These are phyloP conservation scores for Tachina lurida DNA, from an alignment of 2,888 invertebrate species.

Conservation along the genomic window DNA sequence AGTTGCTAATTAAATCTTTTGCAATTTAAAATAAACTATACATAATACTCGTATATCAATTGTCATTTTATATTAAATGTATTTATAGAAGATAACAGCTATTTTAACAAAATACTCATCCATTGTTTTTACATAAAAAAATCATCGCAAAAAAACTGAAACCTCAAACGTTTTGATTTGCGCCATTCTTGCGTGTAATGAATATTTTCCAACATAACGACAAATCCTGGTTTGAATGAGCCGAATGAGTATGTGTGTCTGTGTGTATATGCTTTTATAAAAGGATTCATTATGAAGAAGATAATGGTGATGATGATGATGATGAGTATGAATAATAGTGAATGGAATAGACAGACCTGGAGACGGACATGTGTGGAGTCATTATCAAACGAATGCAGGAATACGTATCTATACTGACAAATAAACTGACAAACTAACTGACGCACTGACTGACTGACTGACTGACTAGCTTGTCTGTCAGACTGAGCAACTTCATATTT, in stretches of 20 bases:
- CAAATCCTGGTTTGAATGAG: slow-evolving; percentile 50
- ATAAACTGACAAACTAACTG: slow-evolving; percentile 5
- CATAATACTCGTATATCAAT: too few relatives aligned
- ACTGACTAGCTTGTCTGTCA: slow-evolving; percentile 7
- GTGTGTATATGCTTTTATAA: slow-evolving; percentile 17
- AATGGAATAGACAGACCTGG: slow-evolving; percentile 27
- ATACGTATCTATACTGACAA: not conserved
- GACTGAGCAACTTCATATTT: slow-evolving; percentile 28
- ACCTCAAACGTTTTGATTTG: slow-evolving; percentile 70
- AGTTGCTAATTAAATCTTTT: not conserved
- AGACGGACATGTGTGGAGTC: slow-evolving; percentile 2
- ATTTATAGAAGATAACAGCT: slow-evolving; percentile 5
- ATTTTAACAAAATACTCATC: slow-evolving; percentile 11
- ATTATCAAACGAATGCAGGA: not conserved
- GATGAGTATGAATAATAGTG: slow-evolving; percentile 52
- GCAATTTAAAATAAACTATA: not conserved
- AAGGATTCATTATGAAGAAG: slow-evolving; percentile 32
- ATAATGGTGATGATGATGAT: slow-evolving; percentile 42
- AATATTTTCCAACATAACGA: slow-evolving; percentile 56
- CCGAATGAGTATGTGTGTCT: slow-evolving; percentile 45
- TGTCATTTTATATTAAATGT: slow-evolving; percentile 1
- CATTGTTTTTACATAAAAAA: slow-evolving; percentile 29
- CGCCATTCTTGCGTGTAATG: slow-evolving; percentile 68
- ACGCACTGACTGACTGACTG: not conserved
- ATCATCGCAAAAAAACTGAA: slow-evolving; percentile 5